phyloP scores from a whole-genome alignment of 2,113 vertebrate species.

The Bufo gargarizans region DNA sequence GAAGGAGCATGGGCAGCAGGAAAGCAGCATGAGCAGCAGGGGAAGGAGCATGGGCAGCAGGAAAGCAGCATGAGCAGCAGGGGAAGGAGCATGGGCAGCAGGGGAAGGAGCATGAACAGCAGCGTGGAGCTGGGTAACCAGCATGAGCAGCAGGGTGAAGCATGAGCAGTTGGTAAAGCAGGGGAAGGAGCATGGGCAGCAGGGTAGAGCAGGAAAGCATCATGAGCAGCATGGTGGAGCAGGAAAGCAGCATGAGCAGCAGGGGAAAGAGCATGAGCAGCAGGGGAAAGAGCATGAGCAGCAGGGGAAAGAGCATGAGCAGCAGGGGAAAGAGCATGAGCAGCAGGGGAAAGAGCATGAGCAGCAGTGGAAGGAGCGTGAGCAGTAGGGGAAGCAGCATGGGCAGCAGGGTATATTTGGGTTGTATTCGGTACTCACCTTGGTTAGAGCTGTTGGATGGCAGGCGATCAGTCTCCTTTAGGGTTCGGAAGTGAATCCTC shows the following conservation, averaged over 20 bases:
- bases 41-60: too few species aligned
- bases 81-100: not conserved
- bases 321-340: too few species aligned
- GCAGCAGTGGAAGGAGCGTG: not conserved
- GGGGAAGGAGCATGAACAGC: not conserved
- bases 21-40: not conserved
- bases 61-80: too few species aligned
- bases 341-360: not conserved
- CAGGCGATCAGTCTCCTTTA: slow-evolving; percentile 90
- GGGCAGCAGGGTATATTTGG: not conserved
- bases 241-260: not conserved
- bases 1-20: not conserved
- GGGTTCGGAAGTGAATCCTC: slow-evolving; percentile 89
- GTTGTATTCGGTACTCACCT: slow-evolving; percentile 74
- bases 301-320: not conserved
- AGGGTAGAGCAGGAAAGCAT: too few species aligned
- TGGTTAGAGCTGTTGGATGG: slow-evolving; percentile 94
- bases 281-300: not conserved
- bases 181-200: not conserved
- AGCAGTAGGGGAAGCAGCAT: not conserved
- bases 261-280: not conserved
- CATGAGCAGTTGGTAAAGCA: not conserved
- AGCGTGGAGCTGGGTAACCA: not conserved
- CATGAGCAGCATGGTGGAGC: not conserved
- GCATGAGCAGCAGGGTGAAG: not conserved